A percentile compares a stretch with the other conserved stretches of the same genome.
Evolutionary conservation across 1,140 invertebrate genomes (phyloP).

Genomic region (Temnothorax nylanderi): DNA sequence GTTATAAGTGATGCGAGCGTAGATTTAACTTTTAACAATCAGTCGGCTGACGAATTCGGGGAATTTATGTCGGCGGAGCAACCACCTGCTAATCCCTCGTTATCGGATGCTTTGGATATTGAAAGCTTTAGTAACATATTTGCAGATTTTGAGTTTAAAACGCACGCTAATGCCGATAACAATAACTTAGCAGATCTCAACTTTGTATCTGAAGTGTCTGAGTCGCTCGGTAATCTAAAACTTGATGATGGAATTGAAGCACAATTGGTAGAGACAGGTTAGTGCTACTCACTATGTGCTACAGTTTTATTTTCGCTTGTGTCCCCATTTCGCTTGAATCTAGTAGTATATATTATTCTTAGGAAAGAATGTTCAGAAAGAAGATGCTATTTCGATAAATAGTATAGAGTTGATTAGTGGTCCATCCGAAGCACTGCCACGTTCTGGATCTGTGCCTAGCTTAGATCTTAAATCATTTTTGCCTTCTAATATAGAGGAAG

Average conservation of each 20-base stretch:
- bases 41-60: constrained; percentile 86
- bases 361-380: constrained; percentile 81
- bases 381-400: constrained; percentile 83
- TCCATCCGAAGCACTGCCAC: constrained; percentile 78
- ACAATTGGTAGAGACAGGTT: constrained; percentile 48
- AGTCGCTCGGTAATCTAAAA: constrained; percentile 80
- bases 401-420: constrained; percentile 82
- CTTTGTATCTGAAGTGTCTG: constrained; percentile 79
- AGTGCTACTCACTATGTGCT: constrained; percentile 7
- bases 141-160: constrained; percentile 80
- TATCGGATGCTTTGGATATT: constrained; percentile 64
- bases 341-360: constrained; percentile 65
- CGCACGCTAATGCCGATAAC: constrained; percentile 66
- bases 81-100: constrained; percentile 49
- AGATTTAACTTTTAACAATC: constrained; percentile 67
- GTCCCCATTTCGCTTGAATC: constrained; percentile 33
- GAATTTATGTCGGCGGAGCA: constrained; percentile 86
- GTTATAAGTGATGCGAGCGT: constrained; percentile 45
- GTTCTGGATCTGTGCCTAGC: constrained; percentile 85
- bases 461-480: constrained; percentile 85
- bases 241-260: constrained; percentile 72
- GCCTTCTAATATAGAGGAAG: constrained; percentile 81
- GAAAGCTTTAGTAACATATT: constrained; percentile 80
- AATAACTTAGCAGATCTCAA: constrained; percentile 71
- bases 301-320: constrained; percentile 42